Evolutionary conservation across 2,797 vertebrate species (phyloP).

Genomic region (Mergus octosetaceus): DNA sequence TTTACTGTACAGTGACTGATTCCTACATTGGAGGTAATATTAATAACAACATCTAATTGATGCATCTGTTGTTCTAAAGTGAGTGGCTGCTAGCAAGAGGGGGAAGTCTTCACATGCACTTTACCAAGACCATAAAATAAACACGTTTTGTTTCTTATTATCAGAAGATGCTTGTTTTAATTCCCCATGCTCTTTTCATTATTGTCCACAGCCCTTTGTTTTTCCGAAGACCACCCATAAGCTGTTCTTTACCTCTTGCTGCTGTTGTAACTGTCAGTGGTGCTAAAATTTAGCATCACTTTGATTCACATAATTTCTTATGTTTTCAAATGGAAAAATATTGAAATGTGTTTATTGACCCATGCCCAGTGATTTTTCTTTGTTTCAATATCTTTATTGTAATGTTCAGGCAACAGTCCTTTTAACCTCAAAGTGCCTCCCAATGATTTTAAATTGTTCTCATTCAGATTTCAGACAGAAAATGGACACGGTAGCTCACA

Average conservation of each 20-base stretch:
- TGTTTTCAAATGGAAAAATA: neutral
- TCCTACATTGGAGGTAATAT: neutral
- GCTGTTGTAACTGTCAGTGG: neutral
- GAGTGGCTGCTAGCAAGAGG: neutral
- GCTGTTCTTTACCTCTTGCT: neutral
- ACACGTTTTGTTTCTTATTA: neutral
- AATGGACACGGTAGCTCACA: fast-evolving
- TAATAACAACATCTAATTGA: neutral
- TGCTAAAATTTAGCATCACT: neutral
- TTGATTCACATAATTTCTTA: neutral
- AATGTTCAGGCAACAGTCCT: neutral
- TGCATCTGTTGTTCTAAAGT: neutral
- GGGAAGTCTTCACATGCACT: too few species aligned
- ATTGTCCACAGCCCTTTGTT: neutral
- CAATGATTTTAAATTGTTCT: fast-evolving
- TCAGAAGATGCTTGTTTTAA: neutral
- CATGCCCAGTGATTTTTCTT: neutral
- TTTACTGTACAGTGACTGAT: neutral
- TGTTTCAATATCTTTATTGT: fast-evolving
- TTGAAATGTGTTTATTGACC: fast-evolving
- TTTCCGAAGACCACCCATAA: neutral
- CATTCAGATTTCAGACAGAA: neutral
- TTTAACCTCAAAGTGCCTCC: neutral
- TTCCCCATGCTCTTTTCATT: neutral
- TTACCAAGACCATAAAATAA: neutral